Base-by-base conservation (phyloP, 2,113 vertebrate species). In the Marmota monax region DNA sequence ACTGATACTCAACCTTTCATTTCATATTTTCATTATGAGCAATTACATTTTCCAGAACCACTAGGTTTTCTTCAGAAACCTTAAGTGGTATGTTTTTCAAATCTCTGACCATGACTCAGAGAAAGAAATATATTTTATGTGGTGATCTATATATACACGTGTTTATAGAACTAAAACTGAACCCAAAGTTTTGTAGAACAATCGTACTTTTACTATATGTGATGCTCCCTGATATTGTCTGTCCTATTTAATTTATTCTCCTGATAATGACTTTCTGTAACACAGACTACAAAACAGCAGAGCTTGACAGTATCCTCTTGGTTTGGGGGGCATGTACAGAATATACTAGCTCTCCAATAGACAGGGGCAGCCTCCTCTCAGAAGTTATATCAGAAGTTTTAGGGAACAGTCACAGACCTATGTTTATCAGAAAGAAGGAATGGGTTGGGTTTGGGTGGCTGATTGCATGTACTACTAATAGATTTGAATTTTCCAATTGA, bases 391-490 rank as follows among this genome's bases (percentile, higher is more conserved):
- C 45, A 67, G 39, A 96, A 95, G 9, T 83, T 76, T 83, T 83
- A 88, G 53, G 56, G 45, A 92, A 34, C 32, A 95, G 37, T 73
- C 20, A 39, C 73, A 73, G 56, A 88, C 4, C 80, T 73, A 39
- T 6, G 11, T 83, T 93, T 90, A 92, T 92, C 39, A 92, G 77
- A 94, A 61, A 95, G 92, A 93, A 91, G 48, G 67, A 8, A 90
- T n/a, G 16, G 39, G 1, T 73, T 90, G 58, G 18, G 14, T 27
- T 27, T 27, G 23, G 25, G 22, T 27, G 61, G 61, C 6, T 94
- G 39, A 51, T 70, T 61, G 65, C 53, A 77, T 89, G 22, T 61
- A 51, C 48, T 85, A 85, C 32, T 70, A 86, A 74, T 61, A 42
- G 17, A 74, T 88, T 61, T 88, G 37, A 89, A 78, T 77, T 14